These are phyloP conservation scores for Anoplolepis gracilipes DNA, from an alignment of 1,140 invertebrate genomes.

Conservation along the genomic window DNA sequence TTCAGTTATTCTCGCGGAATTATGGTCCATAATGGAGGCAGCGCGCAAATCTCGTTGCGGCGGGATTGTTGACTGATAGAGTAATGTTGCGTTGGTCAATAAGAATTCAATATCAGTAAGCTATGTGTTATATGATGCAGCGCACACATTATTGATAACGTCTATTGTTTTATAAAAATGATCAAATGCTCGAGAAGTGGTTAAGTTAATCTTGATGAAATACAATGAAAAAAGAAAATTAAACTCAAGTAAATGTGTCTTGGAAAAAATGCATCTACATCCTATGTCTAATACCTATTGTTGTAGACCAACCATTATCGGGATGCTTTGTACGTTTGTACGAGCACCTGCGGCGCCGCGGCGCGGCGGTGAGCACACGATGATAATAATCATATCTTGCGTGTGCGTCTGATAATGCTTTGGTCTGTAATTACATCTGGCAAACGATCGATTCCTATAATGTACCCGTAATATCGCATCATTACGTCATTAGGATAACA, in stretches of 20 bases:
- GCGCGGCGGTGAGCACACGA: too few relatives aligned
- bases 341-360: constrained; percentile 23
- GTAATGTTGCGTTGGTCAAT: constrained; percentile 12
- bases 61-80: constrained; percentile 28
- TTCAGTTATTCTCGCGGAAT: constrained; percentile 28
- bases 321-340: constrained; percentile 34
- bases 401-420: constrained; percentile 40
- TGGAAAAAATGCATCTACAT: background rate
- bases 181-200: background rate
- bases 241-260: background rate
- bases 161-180: background rate
- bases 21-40: constrained; percentile 6
- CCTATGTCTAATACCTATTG: background rate
- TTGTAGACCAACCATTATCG: constrained; percentile 16
- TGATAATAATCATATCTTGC: constrained; percentile 67
- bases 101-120: background rate
- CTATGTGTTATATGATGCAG: background rate
- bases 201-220: too few relatives aligned
- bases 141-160: background rate
- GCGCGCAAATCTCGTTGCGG: constrained; percentile 1
- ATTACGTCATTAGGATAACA: constrained; percentile 73
- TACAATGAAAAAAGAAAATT: background rate
- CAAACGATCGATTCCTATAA: constrained; percentile 74
- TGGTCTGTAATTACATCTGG: constrained; percentile 67
- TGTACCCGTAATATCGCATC: constrained; percentile 68